phyloP scores from a whole-genome alignment of 2,113 vertebrate species.

The Bettongia penicillata region DNA sequence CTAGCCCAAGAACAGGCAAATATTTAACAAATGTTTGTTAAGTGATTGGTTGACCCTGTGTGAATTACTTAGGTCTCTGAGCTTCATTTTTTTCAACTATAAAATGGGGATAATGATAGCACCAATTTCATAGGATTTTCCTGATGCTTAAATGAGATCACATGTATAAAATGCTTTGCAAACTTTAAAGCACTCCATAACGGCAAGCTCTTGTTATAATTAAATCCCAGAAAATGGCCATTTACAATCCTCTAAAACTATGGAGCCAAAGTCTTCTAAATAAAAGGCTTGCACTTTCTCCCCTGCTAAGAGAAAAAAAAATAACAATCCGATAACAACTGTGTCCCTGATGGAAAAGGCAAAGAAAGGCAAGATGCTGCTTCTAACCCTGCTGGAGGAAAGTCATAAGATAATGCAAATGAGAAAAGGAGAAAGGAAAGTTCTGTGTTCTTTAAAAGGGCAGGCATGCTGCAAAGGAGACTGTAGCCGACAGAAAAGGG shows the following conservation, averaged over 20 bases:
- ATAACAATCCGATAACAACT: not conserved
- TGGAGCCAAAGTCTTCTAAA: not conserved
- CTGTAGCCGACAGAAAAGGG: slow-evolving; percentile 49
- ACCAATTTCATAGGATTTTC: not conserved
- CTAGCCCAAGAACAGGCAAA: not conserved
- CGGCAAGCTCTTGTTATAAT: not conserved
- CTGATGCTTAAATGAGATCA: not conserved
- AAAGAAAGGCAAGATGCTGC: not conserved
- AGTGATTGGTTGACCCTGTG: not conserved
- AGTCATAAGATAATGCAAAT: slow-evolving; percentile 13
- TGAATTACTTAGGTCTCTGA: not conserved
- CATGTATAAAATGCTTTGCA: not conserved
- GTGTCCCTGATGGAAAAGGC: not conserved
- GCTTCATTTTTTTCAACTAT: not conserved
- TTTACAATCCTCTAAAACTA: not conserved
- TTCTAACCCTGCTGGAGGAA: slow-evolving; percentile 7
- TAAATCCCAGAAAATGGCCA: not conserved
- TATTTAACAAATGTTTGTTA: not conserved
- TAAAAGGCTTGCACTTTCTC: not conserved
- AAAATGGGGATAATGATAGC: not conserved
- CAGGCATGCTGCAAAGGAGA: slow-evolving; percentile 64
- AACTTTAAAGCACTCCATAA: not conserved
- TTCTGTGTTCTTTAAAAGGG: slow-evolving; percentile 72
- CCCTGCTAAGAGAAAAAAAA: not conserved
- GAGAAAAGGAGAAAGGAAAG: slow-evolving; percentile 43